These are phyloP conservation scores for Drosophila ananassae DNA, from an alignment of 1,140 invertebrate genomes.

Conservation along the genomic window DNA sequence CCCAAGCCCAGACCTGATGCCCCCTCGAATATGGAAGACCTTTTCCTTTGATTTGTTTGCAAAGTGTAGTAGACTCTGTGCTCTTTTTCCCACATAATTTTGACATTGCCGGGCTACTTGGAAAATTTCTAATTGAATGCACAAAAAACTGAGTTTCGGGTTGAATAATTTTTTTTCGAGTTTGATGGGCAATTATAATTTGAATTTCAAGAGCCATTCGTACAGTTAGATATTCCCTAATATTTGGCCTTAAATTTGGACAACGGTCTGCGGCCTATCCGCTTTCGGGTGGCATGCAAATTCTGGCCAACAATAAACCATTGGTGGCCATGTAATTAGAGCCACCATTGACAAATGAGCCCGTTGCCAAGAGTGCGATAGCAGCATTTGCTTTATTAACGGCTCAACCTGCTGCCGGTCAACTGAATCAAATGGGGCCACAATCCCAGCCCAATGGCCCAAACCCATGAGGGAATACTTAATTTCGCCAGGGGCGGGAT, in stretches of 20 bases:
- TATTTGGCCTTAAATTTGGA: neutral
- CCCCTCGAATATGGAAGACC: conserved; percentile 2
- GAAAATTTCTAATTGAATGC: conserved; percentile 76
- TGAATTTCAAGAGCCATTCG: conserved; percentile 1
- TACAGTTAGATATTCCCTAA: no score
- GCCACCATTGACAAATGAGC: conserved; percentile 47
- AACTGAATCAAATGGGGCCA: conserved; percentile 26
- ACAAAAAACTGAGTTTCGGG: conserved; percentile 40
- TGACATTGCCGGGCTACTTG: conserved; percentile 34
- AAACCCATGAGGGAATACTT: conserved; percentile 12
- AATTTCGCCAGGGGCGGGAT: conserved; percentile 4
- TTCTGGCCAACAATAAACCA: conserved; percentile 30
- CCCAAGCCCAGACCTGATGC: conserved; percentile 14
- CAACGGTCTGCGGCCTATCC: neutral
- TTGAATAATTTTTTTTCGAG: conserved; percentile 5
- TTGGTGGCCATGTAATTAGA: conserved; percentile 40
- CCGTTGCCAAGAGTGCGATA: conserved; percentile 6
- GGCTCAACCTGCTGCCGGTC: conserved; percentile 25
- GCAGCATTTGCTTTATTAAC: conserved; percentile 35
- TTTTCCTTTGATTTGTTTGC: conserved; percentile 64
- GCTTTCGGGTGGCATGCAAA: conserved; percentile 20
- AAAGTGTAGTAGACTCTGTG: conserved; percentile 13
- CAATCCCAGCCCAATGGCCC: conserved; percentile 6
- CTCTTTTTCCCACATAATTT: conserved; percentile 72
- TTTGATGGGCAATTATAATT: conserved; percentile 18